Evolutionary conservation across 2,113 vertebrate genomes (phyloP).

Genomic region (Micronycteris hirsuta): DNA sequence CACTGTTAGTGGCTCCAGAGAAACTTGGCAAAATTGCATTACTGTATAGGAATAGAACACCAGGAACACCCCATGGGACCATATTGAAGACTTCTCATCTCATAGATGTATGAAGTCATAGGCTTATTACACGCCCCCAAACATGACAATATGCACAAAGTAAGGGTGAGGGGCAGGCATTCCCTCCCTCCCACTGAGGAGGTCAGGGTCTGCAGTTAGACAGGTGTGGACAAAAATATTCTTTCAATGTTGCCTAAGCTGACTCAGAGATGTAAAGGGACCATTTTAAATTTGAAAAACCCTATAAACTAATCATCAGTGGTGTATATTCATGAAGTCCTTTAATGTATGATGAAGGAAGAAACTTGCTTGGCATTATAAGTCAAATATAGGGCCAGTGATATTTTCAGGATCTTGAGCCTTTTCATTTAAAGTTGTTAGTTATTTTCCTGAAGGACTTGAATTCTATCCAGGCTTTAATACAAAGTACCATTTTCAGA

Average conservation of each 20-base stretch:
- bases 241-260: neutral
- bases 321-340: neutral
- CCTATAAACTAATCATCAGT: neutral
- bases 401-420: neutral
- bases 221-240: neutral
- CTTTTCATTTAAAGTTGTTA: neutral
- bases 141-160: neutral
- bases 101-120: neutral
- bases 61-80: neutral
- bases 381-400: neutral
- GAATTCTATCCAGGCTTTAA: neutral
- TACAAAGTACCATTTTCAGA: neutral
- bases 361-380: neutral
- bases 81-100: neutral
- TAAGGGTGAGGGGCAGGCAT: neutral
- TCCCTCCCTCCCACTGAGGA: neutral
- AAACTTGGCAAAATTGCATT: neutral
- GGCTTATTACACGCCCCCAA: neutral
- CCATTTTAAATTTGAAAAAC: neutral
- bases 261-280: neutral
- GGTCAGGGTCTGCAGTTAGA: neutral
- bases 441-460: neutral
- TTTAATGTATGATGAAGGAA: neutral
- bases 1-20: neutral
- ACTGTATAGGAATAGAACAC: neutral